Evolutionary conservation across 2,113 vertebrate genomes (phyloP).

Genomic region (Heteronetta atricapilla): DNA sequence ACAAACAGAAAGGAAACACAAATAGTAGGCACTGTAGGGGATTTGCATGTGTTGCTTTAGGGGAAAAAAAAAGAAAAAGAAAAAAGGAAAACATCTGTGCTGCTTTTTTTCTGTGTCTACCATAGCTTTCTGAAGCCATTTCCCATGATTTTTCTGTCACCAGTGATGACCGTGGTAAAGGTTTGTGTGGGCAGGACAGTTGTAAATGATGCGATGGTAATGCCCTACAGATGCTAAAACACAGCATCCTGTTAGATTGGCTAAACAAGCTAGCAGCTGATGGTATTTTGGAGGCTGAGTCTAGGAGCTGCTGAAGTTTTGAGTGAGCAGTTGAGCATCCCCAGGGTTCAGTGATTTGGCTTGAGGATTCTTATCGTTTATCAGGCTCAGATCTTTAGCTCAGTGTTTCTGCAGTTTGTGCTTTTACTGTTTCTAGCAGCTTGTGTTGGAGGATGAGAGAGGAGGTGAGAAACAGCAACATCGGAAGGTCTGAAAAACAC

Average conservation of each 20-base stretch:
- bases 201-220: background rate
- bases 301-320: background rate
- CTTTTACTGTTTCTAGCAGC: background rate
- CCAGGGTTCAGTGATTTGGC: background rate
- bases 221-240: background rate
- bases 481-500: background rate
- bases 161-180: background rate
- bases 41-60: background rate
- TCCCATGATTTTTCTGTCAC: background rate
- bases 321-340: background rate
- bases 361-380: background rate
- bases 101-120: background rate
- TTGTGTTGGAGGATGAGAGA: background rate
- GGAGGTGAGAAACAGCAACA: constrained; percentile 1
- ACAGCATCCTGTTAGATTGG: fast-evolving
- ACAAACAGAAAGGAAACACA: background rate
- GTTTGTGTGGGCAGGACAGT: no score
- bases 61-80: background rate
- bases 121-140: background rate
- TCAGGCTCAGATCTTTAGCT: background rate
- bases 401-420: background rate
- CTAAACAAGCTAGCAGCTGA: background rate
- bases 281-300: background rate
- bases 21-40: background rate
- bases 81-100: background rate